phyloP scores from a whole-genome alignment of 2,797 vertebrate species.

The Mionectes olivaceus region DNA sequence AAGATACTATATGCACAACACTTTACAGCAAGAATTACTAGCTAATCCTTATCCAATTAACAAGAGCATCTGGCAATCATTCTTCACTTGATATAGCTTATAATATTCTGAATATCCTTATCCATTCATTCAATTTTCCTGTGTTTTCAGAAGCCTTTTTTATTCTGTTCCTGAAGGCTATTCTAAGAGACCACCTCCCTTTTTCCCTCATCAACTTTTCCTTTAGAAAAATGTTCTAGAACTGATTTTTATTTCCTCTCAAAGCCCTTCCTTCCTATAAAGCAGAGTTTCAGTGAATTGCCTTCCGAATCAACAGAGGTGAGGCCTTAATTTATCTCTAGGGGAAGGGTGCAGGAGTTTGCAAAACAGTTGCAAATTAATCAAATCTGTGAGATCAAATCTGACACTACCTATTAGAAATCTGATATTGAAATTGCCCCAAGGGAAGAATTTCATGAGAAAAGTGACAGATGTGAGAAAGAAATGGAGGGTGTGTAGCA shows the following conservation, averaged over 20 bases:
- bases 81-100: neutral
- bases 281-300: neutral
- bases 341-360: neutral
- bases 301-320: neutral
- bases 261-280: neutral
- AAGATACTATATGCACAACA: neutral
- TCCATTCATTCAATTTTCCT: neutral
- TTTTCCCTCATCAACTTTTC: neutral
- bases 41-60: neutral
- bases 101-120: neutral
- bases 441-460: neutral
- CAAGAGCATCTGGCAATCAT: neutral
- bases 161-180: neutral
- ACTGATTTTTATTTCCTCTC: neutral
- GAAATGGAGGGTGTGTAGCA: neutral
- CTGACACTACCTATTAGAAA: constrained; percentile 29
- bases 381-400: constrained; percentile 13
- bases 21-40: neutral
- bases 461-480: constrained; percentile 5
- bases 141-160: neutral
- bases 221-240: neutral
- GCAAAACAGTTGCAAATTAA: constrained; percentile 20
- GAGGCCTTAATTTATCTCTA: neutral
- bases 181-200: neutral
- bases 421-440: constrained; percentile 1